These are phyloP conservation scores for Amiota mariae DNA, from an alignment of 2,888 invertebrate genomes.

Conservation along the genomic window DNA sequence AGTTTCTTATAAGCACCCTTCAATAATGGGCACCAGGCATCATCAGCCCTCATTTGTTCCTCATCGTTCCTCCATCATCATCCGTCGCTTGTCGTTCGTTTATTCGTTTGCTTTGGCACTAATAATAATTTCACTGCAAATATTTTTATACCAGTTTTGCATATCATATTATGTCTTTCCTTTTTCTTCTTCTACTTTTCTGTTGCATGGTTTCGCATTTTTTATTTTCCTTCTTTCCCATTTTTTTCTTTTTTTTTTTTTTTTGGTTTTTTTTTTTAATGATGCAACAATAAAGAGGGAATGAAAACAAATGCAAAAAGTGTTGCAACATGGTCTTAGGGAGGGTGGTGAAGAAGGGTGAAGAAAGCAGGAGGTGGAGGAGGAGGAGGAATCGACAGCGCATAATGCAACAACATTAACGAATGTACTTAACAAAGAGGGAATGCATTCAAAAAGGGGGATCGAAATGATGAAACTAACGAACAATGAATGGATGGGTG, in stretches of 20 bases:
- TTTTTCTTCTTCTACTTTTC: no score
- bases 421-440: not conserved
- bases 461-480: no score
- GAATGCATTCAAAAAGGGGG: not conserved
- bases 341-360: not conserved
- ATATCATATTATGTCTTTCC: not conserved
- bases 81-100: not conserved
- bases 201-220: no score
- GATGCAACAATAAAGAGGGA: constrained; percentile 2
- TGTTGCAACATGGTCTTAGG: not conserved
- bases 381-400: no score
- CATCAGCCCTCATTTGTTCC: not conserved
- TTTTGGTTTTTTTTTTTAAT: no score
- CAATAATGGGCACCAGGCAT: not conserved
- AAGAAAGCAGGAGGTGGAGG: not conserved
- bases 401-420: not conserved
- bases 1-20: constrained; percentile 20
- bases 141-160: constrained; percentile 22
- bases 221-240: not conserved
- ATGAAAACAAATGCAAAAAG: constrained; percentile 10
- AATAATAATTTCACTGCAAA: constrained; percentile 28
- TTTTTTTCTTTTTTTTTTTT: no score
- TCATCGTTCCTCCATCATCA: not conserved
- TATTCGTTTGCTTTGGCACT: constrained; percentile 10
- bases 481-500: no score